A percentile compares a stretch with the other conserved stretches of the same genome.
These are phyloP conservation scores for Hipposideros larvatus DNA, from an alignment of 2,797 vertebrate genomes.

Conservation along the genomic window DNA sequence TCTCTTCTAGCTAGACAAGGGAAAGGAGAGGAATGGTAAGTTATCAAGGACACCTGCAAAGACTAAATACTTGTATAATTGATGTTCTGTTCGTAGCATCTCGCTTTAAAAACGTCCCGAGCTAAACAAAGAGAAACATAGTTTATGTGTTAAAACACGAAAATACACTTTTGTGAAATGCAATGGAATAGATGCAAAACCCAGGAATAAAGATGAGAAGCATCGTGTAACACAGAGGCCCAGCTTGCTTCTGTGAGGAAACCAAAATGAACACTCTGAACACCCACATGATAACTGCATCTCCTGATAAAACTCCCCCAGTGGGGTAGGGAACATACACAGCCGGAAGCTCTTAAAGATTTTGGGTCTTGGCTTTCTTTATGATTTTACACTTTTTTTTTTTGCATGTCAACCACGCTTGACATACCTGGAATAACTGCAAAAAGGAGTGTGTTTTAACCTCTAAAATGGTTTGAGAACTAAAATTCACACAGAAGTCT, in stretches of 20 bases:
- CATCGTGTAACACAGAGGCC: neutral
- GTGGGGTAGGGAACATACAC: neutral
- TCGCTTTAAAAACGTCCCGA: conserved; percentile 8
- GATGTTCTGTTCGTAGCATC: neutral
- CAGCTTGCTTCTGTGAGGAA: neutral
- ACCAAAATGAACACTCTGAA: neutral
- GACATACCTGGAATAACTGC: neutral
- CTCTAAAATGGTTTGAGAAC: conserved; percentile 49
- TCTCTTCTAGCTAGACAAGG: neutral
- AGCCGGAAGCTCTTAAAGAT: neutral
- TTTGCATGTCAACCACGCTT: neutral
- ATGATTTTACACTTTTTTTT: neutral
- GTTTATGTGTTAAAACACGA: neutral
- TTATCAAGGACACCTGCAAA: neutral
- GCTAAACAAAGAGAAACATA: conserved; percentile 36
- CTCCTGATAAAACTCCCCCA: neutral
- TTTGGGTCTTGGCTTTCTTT: neutral
- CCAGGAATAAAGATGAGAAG: neutral
- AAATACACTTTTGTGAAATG: neutral
- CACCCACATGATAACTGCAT: neutral
- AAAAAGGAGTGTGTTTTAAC: neutral
- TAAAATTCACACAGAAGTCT: conserved; percentile 8
- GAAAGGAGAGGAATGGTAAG: neutral
- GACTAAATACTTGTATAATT: conserved; percentile 15
- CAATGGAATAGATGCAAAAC: neutral